These are phyloP conservation scores for Thecocarcelia acutangulata DNA, from an alignment of 2,888 invertebrate species.

Conservation along the genomic window DNA sequence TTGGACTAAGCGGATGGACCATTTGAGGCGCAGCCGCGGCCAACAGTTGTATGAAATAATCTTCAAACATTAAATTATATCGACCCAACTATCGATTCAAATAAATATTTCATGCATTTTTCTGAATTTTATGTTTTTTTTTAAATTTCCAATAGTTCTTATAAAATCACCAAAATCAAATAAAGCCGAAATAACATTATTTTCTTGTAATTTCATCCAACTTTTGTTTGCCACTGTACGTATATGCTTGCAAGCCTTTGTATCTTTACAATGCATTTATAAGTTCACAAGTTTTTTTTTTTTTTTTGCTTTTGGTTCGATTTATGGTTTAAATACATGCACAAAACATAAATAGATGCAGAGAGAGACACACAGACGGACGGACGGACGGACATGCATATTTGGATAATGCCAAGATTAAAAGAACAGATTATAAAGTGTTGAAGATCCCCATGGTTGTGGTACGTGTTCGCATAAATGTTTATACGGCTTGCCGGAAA, in stretches of 20 bases:
- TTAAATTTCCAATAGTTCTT: too few species aligned
- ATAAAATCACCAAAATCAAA: too few species aligned
- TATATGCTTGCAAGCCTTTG: slow-evolving; percentile 3
- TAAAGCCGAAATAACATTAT: too few species aligned
- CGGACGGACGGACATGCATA: not conserved
- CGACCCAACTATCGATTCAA: too few species aligned
- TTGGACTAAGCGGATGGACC: too few species aligned
- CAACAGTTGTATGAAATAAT: too few species aligned
- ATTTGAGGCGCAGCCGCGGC: too few species aligned
- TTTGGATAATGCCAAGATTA: slow-evolving; percentile 43
- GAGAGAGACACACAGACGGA: not conserved
- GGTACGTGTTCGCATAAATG: slow-evolving; percentile 12
- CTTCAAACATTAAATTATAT: too few species aligned
- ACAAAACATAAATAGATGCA: slow-evolving; percentile 28
- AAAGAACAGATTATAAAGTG: slow-evolving; percentile 49
- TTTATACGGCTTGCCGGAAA: slow-evolving; percentile 66
- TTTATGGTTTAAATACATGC: slow-evolving; percentile 51
- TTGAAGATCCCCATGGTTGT: slow-evolving; percentile 58
- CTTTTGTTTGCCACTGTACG: not conserved
- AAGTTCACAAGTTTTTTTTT: slow-evolving; percentile 4
- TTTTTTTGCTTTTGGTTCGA: slow-evolving; percentile 25
- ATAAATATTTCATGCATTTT: too few species aligned
- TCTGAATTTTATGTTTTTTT: too few species aligned
- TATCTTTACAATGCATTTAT: slow-evolving; percentile 18
- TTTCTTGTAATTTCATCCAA: too few species aligned